Percentiles rank a stretch among this genome's conserved stretches.
Evolutionary conservation across 1,140 invertebrate species (phyloP).

Genomic region (Bactericera cockerelli): DNA sequence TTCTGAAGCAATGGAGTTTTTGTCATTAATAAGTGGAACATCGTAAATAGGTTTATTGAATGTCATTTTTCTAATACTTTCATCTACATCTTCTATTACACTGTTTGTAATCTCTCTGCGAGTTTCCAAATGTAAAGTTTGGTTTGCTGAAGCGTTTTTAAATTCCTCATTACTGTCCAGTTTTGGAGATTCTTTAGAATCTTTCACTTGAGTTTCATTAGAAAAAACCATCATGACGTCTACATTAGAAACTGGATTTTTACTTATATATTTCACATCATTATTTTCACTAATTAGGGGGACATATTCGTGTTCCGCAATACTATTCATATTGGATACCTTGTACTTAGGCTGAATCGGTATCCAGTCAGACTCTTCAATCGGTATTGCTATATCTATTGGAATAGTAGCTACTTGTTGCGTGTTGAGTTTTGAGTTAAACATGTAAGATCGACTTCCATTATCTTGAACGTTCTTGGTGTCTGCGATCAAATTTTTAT

Average conservation of each 20-base stretch:
- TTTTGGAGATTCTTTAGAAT: too few species aligned
- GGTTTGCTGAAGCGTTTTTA: too few species aligned
- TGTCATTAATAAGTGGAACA: not conserved
- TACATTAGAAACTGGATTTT: conserved; percentile 5
- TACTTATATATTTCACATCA: not conserved
- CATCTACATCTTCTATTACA: not conserved
- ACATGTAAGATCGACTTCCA: not conserved
- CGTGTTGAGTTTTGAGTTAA: conserved; percentile 5
- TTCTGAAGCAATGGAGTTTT: not conserved
- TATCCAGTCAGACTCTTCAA: conserved; percentile 3
- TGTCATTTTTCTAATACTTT: not conserved
- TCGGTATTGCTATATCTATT: conserved; percentile 2
- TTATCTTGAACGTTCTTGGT: not conserved
- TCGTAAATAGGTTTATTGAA: conserved; percentile 3
- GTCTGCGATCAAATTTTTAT: not conserved
- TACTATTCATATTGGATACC: not conserved
- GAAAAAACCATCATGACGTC: not conserved
- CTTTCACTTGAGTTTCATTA: not conserved
- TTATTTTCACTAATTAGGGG: not conserved
- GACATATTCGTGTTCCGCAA: not conserved
- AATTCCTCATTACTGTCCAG: too few species aligned
- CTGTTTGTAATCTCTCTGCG: not conserved
- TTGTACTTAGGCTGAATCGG: not conserved
- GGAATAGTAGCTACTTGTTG: not conserved
- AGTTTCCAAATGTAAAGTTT: too few species aligned